phyloP scores from a whole-genome alignment of 2,113 vertebrate genomes.

The Herpetotheres cachinnans region DNA sequence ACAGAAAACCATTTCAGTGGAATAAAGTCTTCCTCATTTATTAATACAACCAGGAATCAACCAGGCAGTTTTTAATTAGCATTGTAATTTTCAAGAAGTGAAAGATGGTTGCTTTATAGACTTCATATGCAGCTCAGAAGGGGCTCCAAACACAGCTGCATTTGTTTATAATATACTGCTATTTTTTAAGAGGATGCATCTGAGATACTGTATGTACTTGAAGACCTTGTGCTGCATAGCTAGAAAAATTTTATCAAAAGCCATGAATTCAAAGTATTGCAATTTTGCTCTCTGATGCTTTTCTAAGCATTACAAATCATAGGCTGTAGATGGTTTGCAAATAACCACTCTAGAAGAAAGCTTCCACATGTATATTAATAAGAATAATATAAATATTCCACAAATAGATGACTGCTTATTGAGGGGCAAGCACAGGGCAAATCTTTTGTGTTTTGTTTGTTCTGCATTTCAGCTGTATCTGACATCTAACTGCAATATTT shows the following conservation, averaged over 20 bases:
- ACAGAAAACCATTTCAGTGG: conserved; percentile 38
- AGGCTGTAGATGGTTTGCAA: conserved; percentile 68
- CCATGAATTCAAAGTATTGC: conserved; percentile 73
- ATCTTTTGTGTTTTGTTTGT: background rate
- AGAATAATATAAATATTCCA: conserved; percentile 39
- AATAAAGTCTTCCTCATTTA: conserved; percentile 31
- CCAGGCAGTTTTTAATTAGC: conserved; percentile 47
- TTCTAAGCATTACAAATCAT: conserved; percentile 59
- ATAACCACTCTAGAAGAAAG: conserved; percentile 45
- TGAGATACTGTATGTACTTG: conserved; percentile 49
- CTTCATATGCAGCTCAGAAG: conserved; percentile 73
- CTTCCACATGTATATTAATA: conserved; percentile 21
- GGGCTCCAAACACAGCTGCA: conserved; percentile 18
- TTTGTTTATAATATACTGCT: conserved; percentile 40
- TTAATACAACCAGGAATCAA: conserved; percentile 35
- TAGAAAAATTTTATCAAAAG: conserved; percentile 70
- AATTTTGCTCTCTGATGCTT: conserved; percentile 57
- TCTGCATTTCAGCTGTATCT: background rate
- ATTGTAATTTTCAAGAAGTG: conserved; percentile 53
- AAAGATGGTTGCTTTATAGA: conserved; percentile 51
- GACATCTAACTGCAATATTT: background rate
- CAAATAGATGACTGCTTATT: conserved; percentile 4
- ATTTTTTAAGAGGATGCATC: conserved; percentile 62
- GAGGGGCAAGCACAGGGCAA: background rate
- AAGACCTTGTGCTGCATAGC: conserved; percentile 60